A percentile compares a stretch with the other conserved stretches of the same genome.
phyloP scores from a whole-genome alignment of 2,113 vertebrate genomes.

The Rutilus rutilus region DNA sequence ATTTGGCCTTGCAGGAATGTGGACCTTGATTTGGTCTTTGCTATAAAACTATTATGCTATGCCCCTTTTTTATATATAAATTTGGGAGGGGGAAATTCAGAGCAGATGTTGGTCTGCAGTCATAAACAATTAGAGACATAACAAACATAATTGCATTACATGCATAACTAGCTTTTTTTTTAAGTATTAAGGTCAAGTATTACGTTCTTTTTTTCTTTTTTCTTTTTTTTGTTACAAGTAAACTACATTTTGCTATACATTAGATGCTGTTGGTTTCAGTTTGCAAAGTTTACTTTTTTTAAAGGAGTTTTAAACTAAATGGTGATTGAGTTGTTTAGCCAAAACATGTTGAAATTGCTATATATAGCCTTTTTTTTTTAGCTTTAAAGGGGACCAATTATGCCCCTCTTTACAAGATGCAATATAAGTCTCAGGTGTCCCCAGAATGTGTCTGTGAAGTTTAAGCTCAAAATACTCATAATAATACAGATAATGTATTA shows the following conservation, averaged over 20 bases:
- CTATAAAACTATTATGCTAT: background rate
- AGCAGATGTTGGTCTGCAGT: background rate
- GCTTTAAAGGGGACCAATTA: background rate
- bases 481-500: too few relatives aligned
- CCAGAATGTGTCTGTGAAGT: too few relatives aligned
- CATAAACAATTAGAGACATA: background rate
- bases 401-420: too few relatives aligned
- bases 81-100: background rate
- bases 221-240: background rate
- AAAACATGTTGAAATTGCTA: background rate
- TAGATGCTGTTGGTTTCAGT: background rate
- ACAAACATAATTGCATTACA: background rate
- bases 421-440: too few relatives aligned
- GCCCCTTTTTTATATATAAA: background rate
- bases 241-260: background rate
- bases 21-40: constrained; percentile 3
- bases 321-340: background rate
- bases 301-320: background rate
- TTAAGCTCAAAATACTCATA: too few relatives aligned
- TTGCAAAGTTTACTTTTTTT: background rate
- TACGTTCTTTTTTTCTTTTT: too few relatives aligned
- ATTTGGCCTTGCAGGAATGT: background rate
- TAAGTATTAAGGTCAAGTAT: too few relatives aligned
- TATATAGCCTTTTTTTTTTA: too few relatives aligned
- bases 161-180: background rate